Conservation (phyloP, 2,888 invertebrate genomes). For the Priocnemis perturbator region DNA sequence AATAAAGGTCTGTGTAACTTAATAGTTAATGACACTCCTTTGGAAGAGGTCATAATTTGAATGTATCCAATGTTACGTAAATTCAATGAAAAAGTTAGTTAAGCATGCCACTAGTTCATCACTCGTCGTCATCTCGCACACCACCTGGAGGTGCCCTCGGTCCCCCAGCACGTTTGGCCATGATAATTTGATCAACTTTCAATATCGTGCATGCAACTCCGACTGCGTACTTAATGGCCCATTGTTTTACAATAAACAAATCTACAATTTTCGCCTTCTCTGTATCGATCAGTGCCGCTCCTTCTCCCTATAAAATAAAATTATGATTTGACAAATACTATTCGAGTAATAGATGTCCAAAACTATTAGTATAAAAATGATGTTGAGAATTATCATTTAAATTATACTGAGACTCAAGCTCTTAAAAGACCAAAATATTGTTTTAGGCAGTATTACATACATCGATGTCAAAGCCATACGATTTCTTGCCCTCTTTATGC, state of each 20-base stretch:
- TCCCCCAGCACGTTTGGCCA: conserved; percentile 98
- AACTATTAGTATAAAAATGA: too few species aligned
- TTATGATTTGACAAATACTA: neutral
- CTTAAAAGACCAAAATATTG: too few species aligned
- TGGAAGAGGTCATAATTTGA: neutral
- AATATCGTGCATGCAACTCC: conserved; percentile 94
- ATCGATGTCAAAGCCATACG: conserved; percentile 92
- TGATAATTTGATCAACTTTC: conserved; percentile 97
- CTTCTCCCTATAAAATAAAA: conserved; percentile 76
- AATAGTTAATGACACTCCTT: too few species aligned
- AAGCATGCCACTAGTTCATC: conserved; percentile 13
- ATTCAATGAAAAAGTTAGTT: neutral
- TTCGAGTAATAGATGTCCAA: too few species aligned
- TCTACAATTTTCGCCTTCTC: conserved; percentile 88
- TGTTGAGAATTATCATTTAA: too few species aligned
- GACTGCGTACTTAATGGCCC: conserved; percentile 97
- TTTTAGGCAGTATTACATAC: conserved; percentile 66
- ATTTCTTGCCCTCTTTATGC: conserved; percentile 92
- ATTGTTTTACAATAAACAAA: conserved; percentile 89
- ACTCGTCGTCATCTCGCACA: conserved; percentile 83
- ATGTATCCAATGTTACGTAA: neutral
- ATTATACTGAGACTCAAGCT: too few species aligned
- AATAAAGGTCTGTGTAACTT: too few species aligned
- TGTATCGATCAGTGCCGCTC: conserved; percentile 84
- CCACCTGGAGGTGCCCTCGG: conserved; percentile 86